phyloP scores from a whole-genome alignment of 2,888 invertebrate species.

The Caenorhabditis japonica region DNA sequence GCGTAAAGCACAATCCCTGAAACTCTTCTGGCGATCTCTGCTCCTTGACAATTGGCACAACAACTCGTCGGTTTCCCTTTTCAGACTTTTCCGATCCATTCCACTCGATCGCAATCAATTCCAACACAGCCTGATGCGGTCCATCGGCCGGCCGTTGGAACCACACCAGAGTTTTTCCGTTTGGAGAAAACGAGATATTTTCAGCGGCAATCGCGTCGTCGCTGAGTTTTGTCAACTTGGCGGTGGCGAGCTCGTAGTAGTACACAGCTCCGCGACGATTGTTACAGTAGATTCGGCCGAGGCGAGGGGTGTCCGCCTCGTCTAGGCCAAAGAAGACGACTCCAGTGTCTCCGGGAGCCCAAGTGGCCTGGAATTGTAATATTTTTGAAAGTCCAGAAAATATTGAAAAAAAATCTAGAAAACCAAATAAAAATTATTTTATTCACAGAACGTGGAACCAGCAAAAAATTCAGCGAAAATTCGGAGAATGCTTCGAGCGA shows the following conservation, averaged over 20 bases:
- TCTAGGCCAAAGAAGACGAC: slow-evolving; percentile 75
- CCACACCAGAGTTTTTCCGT: slow-evolving; percentile 62
- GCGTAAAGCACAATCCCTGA: slow-evolving; percentile 44
- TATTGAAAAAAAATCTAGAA: not conserved
- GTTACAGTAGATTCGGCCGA: slow-evolving; percentile 73
- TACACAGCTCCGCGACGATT: slow-evolving; percentile 69
- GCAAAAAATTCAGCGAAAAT: too few species aligned
- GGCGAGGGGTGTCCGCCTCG: slow-evolving; percentile 59
- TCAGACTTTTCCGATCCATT: slow-evolving; percentile 11
- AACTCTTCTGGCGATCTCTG: slow-evolving; percentile 32
- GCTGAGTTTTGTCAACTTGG: slow-evolving; percentile 55
- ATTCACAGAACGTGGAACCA: slow-evolving; percentile 9
- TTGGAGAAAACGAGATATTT: slow-evolving; percentile 63
- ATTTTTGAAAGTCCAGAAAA: slow-evolving; percentile 9
- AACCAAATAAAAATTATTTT: too few species aligned
- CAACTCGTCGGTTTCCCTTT: slow-evolving; percentile 17
- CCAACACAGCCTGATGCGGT: slow-evolving; percentile 68
- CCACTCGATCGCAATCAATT: slow-evolving; percentile 64
- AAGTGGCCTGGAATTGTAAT: slow-evolving; percentile 55
- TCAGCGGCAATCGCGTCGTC: slow-evolving; percentile 52
- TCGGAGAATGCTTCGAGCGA: too few species aligned
- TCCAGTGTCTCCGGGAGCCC: slow-evolving; percentile 74
- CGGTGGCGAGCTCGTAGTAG: slow-evolving; percentile 67
- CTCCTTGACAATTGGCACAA: slow-evolving; percentile 60
- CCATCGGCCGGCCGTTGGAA: slow-evolving; percentile 67